Conservation (phyloP, 2,797 vertebrate genomes). For the Typhlichthys eigenmanni region DNA sequence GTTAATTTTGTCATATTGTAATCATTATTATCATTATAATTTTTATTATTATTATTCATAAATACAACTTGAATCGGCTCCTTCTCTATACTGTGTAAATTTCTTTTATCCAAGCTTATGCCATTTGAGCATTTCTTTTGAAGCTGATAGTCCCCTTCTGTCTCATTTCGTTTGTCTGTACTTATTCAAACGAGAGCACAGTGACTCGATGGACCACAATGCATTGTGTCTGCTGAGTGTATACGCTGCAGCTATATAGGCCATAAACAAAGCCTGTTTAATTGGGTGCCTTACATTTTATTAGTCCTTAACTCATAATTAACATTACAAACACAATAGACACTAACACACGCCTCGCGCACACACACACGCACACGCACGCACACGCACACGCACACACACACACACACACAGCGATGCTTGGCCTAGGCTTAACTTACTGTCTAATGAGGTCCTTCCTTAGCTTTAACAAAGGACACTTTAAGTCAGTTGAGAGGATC, state of each 20-base stretch:
- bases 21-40: too few species aligned
- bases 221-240: slow-evolving; percentile 68
- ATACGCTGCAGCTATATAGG: slow-evolving; percentile 59
- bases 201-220: slow-evolving; percentile 61
- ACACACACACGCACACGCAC: not conserved
- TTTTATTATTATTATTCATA: too few species aligned
- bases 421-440: slow-evolving; percentile 56
- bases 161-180: slow-evolving; percentile 62
- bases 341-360: slow-evolving; percentile 15
- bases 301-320: slow-evolving; percentile 75
- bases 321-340: slow-evolving; percentile 47
- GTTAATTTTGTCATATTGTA: too few species aligned
- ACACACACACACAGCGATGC: slow-evolving; percentile 35
- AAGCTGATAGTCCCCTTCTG: slow-evolving; percentile 60
- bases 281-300: slow-evolving; percentile 78
- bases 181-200: slow-evolving; percentile 69
- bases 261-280: slow-evolving; percentile 80
- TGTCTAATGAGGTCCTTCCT: slow-evolving; percentile 67
- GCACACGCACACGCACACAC: not conserved
- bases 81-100: slow-evolving; percentile 45
- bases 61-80: slow-evolving; percentile 50
- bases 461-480: slow-evolving; percentile 56
- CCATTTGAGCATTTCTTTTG: slow-evolving; percentile 72
- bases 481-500: slow-evolving; percentile 52
- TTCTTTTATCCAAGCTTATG: slow-evolving; percentile 57